A percentile compares a stretch with the other conserved stretches of the same genome.
Evolutionary conservation across 2,113 vertebrate genomes (phyloP).

Genomic region (Carassius auratus): DNA sequence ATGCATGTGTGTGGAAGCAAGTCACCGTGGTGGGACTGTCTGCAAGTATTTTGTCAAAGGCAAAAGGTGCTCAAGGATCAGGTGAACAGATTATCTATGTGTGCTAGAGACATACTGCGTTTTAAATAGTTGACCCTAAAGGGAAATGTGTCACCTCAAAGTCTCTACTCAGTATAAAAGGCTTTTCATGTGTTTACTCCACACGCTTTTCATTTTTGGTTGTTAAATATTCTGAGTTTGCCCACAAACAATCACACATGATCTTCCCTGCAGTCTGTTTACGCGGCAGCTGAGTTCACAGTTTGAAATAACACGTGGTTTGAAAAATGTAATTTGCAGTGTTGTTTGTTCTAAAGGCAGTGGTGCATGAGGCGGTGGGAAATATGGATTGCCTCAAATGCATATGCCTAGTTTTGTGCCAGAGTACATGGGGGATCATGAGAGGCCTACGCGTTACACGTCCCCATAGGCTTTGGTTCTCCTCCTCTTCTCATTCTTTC

Average conservation of each 20-base stretch:
- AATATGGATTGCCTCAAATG: conserved; percentile 8
- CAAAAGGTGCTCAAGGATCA: conserved; percentile 55
- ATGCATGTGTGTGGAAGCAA: conserved; percentile 45
- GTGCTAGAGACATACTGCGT: conserved; percentile 46
- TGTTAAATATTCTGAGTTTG: not conserved
- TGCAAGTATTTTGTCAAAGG: conserved; percentile 48
- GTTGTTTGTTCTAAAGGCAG: conserved; percentile 21
- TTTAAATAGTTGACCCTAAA: conserved; percentile 39
- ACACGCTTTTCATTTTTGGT: conserved; percentile 12
- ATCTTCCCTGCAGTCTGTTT: conserved; percentile 37
- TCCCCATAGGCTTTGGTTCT: conserved; percentile 53
- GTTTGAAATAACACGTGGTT: conserved; percentile 12
- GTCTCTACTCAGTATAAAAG: conserved; percentile 18
- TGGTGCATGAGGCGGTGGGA: not conserved
- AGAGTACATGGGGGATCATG: conserved; percentile 52
- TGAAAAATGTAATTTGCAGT: conserved; percentile 6
- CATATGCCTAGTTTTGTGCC: not conserved
- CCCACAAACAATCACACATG: conserved; percentile 17
- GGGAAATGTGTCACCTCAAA: conserved; percentile 30
- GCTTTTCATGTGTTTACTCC: conserved; percentile 22
- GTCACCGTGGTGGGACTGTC: not conserved
- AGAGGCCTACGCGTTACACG: conserved; percentile 55
- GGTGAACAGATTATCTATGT: conserved; percentile 51
- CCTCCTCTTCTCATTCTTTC: conserved; percentile 48
- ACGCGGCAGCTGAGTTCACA: not conserved